Evolutionary conservation across 2,113 vertebrate species (phyloP).

Genomic region (Danio rerio): DNA sequence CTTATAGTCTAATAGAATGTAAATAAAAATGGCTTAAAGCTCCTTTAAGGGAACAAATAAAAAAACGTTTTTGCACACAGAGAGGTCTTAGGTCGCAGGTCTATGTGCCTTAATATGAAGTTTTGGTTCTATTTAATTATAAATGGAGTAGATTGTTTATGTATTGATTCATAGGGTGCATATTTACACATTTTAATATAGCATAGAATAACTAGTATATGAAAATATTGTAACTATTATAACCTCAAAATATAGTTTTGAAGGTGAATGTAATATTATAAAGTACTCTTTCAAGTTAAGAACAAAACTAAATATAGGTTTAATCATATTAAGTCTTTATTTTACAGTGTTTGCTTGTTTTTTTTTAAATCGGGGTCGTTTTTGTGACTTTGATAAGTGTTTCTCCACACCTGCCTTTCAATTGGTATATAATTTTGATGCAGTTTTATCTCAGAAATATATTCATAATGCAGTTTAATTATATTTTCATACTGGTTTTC

Average conservation of each 20-base stretch:
- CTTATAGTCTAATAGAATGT: not conserved
- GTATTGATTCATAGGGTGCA: conserved; percentile 17
- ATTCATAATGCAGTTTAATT: conserved; percentile 8
- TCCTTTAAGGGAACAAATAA: conserved; percentile 3
- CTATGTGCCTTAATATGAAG: conserved; percentile 31
- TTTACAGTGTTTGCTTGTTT: not conserved
- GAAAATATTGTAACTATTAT: not conserved
- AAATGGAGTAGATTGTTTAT: conserved; percentile 8
- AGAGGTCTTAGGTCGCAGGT: conserved; percentile 11
- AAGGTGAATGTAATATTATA: not conserved
- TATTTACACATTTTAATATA: not conserved
- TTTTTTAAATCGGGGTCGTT: not conserved
- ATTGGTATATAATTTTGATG: not conserved
- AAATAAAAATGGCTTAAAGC: not conserved
- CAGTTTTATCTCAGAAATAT: not conserved
- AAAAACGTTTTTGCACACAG: conserved; percentile 20
- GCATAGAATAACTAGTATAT: not conserved
- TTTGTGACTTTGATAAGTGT: not conserved
- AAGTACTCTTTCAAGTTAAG: not conserved
- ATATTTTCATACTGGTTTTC: conserved; percentile 23
- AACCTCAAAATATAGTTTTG: not conserved
- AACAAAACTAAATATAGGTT: not conserved
- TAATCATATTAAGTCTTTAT: conserved; percentile 7
- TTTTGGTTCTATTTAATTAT: too few relatives aligned
- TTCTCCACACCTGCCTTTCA: not conserved